phyloP scores from a whole-genome alignment of 2,113 vertebrate species.

The Eira barbara region DNA sequence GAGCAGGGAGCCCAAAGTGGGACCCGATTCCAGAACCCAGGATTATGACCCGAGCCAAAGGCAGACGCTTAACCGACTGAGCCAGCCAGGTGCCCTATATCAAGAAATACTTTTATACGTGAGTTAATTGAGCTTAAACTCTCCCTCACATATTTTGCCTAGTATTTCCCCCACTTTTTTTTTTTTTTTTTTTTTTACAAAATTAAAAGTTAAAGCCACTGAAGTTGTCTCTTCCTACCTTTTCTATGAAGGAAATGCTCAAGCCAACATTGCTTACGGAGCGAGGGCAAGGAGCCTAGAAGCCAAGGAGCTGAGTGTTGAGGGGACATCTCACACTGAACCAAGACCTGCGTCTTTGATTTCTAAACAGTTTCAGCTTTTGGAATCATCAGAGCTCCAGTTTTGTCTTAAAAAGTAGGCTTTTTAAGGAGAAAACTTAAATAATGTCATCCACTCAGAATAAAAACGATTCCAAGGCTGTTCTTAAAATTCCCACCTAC shows the following conservation, averaged over 20 bases:
- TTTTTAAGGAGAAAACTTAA: neutral
- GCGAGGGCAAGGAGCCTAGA: neutral
- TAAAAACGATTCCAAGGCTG: neutral
- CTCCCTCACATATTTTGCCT: neutral
- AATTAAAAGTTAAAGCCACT: neutral
- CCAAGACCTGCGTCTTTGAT: neutral
- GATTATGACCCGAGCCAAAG: neutral
- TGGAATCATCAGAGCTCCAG: neutral
- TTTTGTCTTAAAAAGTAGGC: neutral
- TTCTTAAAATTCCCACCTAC: neutral
- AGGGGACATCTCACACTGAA: neutral
- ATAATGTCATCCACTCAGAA: neutral
- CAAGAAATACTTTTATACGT: neutral
- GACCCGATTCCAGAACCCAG: neutral
- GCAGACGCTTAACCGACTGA: neutral
- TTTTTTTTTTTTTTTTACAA: neutral
- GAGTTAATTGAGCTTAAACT: neutral
- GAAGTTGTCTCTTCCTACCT: neutral
- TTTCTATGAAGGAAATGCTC: neutral
- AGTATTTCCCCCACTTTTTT: neutral
- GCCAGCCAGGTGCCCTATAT: neutral
- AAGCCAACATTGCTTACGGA: neutral
- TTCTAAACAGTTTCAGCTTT: neutral
- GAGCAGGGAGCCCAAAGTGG: neutral
- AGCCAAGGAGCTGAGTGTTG: neutral